A percentile compares a stretch with the other conserved stretches of the same genome.
Evolutionary conservation across 1,140 invertebrate species (phyloP).

Genomic region (Brachionus sp.): DNA sequence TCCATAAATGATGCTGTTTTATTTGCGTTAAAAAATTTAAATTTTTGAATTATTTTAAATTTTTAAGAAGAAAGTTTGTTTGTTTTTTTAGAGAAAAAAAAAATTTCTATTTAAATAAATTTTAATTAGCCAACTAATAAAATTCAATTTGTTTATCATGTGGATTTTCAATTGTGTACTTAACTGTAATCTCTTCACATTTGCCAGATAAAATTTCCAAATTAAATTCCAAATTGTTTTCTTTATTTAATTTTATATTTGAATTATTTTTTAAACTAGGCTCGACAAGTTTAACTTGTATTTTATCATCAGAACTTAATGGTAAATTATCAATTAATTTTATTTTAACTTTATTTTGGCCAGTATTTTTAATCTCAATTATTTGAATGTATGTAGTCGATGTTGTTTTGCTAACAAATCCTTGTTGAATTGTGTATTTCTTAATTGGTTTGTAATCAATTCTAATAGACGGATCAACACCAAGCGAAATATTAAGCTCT

Average conservation of each 20-base stretch:
- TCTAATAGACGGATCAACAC: conserved; percentile 58
- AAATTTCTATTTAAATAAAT: too few species aligned
- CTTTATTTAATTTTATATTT: conserved; percentile 20
- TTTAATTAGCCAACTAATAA: too few species aligned
- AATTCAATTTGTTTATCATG: neutral
- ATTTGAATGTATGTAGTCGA: conserved; percentile 54
- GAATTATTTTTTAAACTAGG: neutral
- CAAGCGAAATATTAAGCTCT: neutral
- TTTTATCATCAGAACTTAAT: conserved; percentile 26
- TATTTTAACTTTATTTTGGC: conserved; percentile 52
- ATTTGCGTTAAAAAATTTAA: neutral
- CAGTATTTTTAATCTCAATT: conserved; percentile 58
- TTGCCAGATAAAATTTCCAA: neutral
- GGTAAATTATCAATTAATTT: conserved; percentile 57
- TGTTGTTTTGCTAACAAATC: conserved; percentile 50
- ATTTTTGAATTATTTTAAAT: neutral
- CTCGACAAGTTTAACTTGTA: conserved; percentile 14
- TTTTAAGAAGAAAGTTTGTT: too few species aligned
- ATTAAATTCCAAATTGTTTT: conserved; percentile 37
- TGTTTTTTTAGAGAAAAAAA: too few species aligned
- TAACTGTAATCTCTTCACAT: conserved; percentile 9
- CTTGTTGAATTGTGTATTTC: conserved; percentile 49
- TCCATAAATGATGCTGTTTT: neutral
- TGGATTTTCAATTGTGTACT: neutral
- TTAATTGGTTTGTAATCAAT: conserved; percentile 59